These are phyloP conservation scores for Eurytemora carolleeae DNA, from an alignment of 1,140 invertebrate genomes.

Conservation along the genomic window DNA sequence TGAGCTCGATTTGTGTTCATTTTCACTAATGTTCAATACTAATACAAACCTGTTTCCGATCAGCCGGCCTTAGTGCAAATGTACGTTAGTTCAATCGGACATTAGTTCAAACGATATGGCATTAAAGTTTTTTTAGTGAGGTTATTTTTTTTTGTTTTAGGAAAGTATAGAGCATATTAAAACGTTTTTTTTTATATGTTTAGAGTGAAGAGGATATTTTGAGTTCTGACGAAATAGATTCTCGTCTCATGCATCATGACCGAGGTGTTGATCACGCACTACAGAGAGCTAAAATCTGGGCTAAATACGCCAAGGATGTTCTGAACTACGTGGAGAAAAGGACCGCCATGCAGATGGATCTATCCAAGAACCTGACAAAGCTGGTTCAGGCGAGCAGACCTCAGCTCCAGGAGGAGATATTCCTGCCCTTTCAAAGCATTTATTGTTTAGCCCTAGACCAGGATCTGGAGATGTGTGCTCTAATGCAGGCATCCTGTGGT, in stretches of 20 bases:
- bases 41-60: no score
- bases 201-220: slow-evolving; percentile 18
- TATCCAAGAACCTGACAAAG: slow-evolving; percentile 30
- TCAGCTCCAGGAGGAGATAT: slow-evolving; percentile 32
- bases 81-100: no score
- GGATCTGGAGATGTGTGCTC: slow-evolving; percentile 32
- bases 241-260: slow-evolving; percentile 24
- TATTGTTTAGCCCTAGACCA: slow-evolving; percentile 34
- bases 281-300: slow-evolving; percentile 34
- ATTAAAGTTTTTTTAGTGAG: no score
- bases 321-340: slow-evolving; percentile 34
- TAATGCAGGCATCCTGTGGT: slow-evolving; percentile 28
- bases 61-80: no score
- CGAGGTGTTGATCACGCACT: slow-evolving; percentile 32
- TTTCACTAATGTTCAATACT: no score
- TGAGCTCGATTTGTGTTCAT: no score
- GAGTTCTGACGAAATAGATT: slow-evolving; percentile 24
- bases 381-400: slow-evolving; percentile 30
- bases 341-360: slow-evolving; percentile 31
- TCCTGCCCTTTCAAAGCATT: slow-evolving; percentile 34
- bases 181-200: no score
- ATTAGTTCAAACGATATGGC: no score
- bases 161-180: no score
- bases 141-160: no score
- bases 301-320: slow-evolving; percentile 35